Conservation (phyloP, 1,140 invertebrate species). For the Lysiphlebus fabarum region DNA sequence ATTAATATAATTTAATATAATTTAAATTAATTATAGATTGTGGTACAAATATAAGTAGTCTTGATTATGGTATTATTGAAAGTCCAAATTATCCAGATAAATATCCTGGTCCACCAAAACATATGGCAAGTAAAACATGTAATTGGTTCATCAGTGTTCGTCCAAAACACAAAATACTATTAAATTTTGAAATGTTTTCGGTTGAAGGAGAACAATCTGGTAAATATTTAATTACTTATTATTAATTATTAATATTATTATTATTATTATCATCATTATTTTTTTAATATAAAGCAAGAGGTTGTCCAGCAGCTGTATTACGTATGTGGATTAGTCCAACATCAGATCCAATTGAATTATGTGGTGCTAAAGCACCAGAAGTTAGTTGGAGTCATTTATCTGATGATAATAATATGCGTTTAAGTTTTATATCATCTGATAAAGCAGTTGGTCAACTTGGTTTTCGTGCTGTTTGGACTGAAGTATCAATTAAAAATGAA, state of each 20-base stretch:
- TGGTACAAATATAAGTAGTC: conserved; percentile 82
- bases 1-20: conserved; percentile 1
- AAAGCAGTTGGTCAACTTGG: conserved; percentile 78
- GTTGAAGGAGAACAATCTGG: conserved; percentile 84
- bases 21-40: conserved; percentile 63
- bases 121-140: conserved; percentile 77
- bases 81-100: conserved; percentile 81
- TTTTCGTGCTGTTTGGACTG: conserved; percentile 87
- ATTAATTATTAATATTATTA: too few relatives aligned
- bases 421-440: conserved; percentile 80
- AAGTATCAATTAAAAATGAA: conserved; percentile 63
- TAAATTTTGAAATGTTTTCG: conserved; percentile 83
- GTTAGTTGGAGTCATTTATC: conserved; percentile 81
- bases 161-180: conserved; percentile 75
- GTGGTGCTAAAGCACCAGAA: conserved; percentile 73
- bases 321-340: conserved; percentile 77
- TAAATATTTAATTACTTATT: too few relatives aligned
- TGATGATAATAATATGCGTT: conserved; percentile 74
- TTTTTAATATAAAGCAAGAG: conserved; percentile 64
- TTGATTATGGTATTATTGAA: conserved; percentile 81
- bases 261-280: too few relatives aligned
- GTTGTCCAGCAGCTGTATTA: conserved; percentile 85
- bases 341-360: conserved; percentile 79
- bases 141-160: conserved; percentile 88
- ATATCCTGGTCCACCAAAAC: conserved; percentile 74